Percentiles rank a stretch among this genome's conserved stretches.
phyloP scores from a whole-genome alignment of 2,113 vertebrate genomes.

The Bungarus multicinctus region DNA sequence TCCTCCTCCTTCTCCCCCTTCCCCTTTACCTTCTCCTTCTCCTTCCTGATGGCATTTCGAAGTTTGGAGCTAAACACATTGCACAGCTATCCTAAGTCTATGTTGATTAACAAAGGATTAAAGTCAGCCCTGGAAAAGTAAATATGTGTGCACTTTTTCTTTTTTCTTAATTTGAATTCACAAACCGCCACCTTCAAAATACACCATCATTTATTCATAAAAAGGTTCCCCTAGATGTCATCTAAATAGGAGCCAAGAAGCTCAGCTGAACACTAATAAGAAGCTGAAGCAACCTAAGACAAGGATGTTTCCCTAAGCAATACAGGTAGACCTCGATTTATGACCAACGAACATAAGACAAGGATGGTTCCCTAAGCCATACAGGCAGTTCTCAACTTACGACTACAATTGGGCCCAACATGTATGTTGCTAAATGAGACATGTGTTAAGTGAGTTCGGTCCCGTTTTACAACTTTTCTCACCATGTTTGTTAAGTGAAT shows the following conservation, averaged over 20 bases:
- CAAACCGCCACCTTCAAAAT: background rate
- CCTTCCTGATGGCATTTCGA: background rate
- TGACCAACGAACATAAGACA: background rate
- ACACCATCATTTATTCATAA: background rate
- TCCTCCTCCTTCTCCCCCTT: background rate
- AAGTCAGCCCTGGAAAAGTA: background rate
- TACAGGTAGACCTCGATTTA: no score
- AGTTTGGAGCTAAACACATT: slow-evolving; percentile 14
- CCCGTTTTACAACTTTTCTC: no score
- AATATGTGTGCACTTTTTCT: background rate
- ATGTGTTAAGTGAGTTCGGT: no score
- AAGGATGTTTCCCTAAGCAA: background rate
- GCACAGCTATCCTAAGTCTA: background rate
- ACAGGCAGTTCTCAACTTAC: no score
- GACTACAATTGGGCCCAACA: no score
- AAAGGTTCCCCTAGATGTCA: background rate
- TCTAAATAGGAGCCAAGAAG: slow-evolving; percentile 1
- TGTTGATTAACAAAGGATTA: background rate
- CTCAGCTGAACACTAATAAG: background rate
- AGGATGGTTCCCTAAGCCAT: fast-evolving
- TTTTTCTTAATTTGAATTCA: background rate
- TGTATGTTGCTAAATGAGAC: no score
- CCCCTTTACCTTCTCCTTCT: background rate
- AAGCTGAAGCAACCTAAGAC: background rate
- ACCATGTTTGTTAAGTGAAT: no score